Percentiles rank a stretch among this genome's conserved stretches.
These are phyloP conservation scores for Smithornis capensis DNA, from an alignment of 2,113 vertebrate genomes.

Conservation along the genomic window DNA sequence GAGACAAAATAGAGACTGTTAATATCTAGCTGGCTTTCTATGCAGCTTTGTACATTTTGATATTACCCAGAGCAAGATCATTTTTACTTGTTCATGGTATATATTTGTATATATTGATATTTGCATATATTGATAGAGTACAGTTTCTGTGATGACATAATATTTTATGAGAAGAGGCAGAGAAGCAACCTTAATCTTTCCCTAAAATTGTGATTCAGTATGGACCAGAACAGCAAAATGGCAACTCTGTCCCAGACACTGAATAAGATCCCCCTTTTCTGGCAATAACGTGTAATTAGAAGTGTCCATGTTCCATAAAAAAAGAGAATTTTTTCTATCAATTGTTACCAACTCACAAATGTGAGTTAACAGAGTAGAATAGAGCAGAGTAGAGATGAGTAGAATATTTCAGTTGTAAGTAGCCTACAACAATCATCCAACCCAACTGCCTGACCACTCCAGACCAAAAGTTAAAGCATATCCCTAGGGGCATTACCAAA, in stretches of 20 bases:
- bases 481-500: not conserved
- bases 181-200: not conserved
- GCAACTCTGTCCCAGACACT: not conserved
- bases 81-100: not conserved
- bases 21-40: not conserved
- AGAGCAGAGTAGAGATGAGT: not conserved
- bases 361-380: not conserved
- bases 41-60: not conserved
- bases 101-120: too few species aligned
- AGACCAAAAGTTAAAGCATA: not conserved
- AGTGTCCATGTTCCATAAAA: not conserved
- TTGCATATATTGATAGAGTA: not conserved
- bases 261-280: not conserved
- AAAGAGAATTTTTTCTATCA: not conserved
- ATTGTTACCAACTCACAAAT: not conserved
- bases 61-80: not conserved
- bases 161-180: not conserved
- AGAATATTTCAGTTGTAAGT: not conserved
- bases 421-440: not conserved
- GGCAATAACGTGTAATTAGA: not conserved
- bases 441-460: not conserved
- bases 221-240: not conserved
- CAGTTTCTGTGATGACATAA: not conserved
- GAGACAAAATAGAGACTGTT: not conserved
- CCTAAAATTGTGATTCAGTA: not conserved